A percentile compares a stretch with the other conserved stretches of the same genome.
These are phyloP conservation scores for Micromussa lordhowensis DNA, from an alignment of 92 coral and sea anemone species.

Conservation along the genomic window DNA sequence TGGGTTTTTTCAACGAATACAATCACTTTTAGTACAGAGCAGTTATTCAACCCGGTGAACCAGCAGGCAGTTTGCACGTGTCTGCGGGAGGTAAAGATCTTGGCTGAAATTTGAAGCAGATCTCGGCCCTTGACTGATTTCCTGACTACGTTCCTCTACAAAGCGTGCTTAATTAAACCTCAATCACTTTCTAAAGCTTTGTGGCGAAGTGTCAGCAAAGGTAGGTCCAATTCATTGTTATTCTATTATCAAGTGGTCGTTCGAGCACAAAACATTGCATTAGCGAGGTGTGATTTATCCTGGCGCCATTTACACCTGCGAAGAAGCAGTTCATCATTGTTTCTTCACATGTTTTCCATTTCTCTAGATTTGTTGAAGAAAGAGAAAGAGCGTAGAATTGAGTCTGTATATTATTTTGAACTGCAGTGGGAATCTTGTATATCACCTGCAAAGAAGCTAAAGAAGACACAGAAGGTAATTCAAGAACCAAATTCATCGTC, in stretches of 20 bases:
- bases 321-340: slow-evolving; percentile 70
- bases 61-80: slow-evolving; percentile 76
- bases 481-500: neutral
- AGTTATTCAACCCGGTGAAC: slow-evolving; percentile 54
- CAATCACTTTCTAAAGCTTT: slow-evolving; percentile 51
- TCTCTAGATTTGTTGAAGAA: slow-evolving; percentile 11
- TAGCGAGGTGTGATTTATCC: slow-evolving; percentile 78
- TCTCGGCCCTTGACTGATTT: slow-evolving; percentile 8
- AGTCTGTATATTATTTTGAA: neutral
- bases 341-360: slow-evolving; percentile 78
- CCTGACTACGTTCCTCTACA: slow-evolving; percentile 36
- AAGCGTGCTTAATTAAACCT: slow-evolving; percentile 56
- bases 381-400: neutral
- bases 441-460: slow-evolving; percentile 1
- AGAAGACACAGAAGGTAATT: neutral
- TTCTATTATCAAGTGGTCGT: slow-evolving; percentile 65
- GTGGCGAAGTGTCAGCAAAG: slow-evolving; percentile 53
- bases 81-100: slow-evolving; percentile 63
- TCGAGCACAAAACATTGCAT: slow-evolving; percentile 74
- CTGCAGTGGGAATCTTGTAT: neutral
- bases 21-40: slow-evolving; percentile 69
- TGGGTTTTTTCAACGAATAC: slow-evolving; percentile 71
- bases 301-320: slow-evolving; percentile 85
- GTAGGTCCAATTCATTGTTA: slow-evolving; percentile 49
- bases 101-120: slow-evolving; percentile 18